Conservation (phyloP, 2,888 invertebrate genomes). For the Lepidonotus clava region DNA sequence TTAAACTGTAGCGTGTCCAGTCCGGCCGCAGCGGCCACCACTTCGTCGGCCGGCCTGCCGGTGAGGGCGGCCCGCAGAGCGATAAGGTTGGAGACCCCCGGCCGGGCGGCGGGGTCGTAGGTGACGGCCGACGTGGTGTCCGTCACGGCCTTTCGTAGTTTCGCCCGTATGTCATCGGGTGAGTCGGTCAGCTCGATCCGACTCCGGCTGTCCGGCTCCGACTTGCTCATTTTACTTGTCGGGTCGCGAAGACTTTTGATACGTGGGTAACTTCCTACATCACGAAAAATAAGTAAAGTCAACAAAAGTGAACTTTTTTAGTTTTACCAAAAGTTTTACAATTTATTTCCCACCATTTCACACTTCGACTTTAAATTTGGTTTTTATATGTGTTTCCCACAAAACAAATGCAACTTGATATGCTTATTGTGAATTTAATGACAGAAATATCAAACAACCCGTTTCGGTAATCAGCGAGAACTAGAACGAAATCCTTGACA, state of each 20-base stretch:
- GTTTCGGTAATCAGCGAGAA: too few relatives aligned
- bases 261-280: constrained; percentile 75
- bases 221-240: constrained; percentile 98
- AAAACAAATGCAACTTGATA: too few relatives aligned
- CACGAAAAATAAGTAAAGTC: too few relatives aligned
- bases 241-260: constrained; percentile 93
- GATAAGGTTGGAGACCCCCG: constrained; percentile 95
- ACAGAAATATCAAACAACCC: too few relatives aligned
- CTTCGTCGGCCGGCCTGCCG: constrained; percentile 85
- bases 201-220: constrained; percentile 89
- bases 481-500: too few relatives aligned
- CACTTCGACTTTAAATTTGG: too few relatives aligned
- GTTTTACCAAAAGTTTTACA: too few relatives aligned
- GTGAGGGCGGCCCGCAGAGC: constrained; percentile 89
- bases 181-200: constrained; percentile 90
- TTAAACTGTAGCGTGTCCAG: constrained; percentile 91
- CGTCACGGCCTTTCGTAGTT: constrained; percentile 93
- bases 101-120: constrained; percentile 88
- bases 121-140: constrained; percentile 91
- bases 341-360: too few relatives aligned
- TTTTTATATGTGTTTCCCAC: too few relatives aligned
- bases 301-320: too few relatives aligned
- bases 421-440: too few relatives aligned
- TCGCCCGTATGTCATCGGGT: constrained; percentile 86
- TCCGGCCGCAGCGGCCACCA: constrained; percentile 85